These are phyloP conservation scores for Anhinga anhinga DNA, from an alignment of 2,113 vertebrate genomes.

Conservation along the genomic window DNA sequence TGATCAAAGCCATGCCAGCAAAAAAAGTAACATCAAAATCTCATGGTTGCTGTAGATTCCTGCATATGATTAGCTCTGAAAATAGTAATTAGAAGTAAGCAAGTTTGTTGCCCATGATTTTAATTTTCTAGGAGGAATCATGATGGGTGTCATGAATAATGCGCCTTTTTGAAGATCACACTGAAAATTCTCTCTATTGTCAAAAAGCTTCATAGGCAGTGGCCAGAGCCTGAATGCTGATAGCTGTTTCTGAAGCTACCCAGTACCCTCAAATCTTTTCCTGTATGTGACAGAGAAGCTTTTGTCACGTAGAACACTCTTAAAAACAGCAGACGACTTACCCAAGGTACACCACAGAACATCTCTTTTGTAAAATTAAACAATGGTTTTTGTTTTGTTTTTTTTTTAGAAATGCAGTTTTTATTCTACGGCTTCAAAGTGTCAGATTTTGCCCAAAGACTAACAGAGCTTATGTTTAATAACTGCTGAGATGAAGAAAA, in stretches of 20 bases:
- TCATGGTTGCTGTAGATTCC: background rate
- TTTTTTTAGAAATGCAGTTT: background rate
- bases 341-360: background rate
- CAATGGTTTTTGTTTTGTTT: background rate
- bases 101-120: background rate
- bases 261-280: background rate
- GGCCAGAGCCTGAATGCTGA: background rate
- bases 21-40: background rate
- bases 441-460: background rate
- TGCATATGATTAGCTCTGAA: background rate
- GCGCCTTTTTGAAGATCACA: background rate
- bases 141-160: background rate
- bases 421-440: background rate
- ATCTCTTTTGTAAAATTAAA: background rate
- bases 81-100: background rate
- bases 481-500: constrained; percentile 1
- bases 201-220: background rate
- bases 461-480: background rate
- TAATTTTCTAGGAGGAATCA: background rate
- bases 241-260: background rate
- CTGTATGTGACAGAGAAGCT: background rate
- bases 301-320: background rate
- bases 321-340: background rate
- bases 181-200: background rate
- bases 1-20: background rate